Evolutionary conservation across 2,113 vertebrate genomes (phyloP).

Genomic region (Dissostichus mawsoni): DNA sequence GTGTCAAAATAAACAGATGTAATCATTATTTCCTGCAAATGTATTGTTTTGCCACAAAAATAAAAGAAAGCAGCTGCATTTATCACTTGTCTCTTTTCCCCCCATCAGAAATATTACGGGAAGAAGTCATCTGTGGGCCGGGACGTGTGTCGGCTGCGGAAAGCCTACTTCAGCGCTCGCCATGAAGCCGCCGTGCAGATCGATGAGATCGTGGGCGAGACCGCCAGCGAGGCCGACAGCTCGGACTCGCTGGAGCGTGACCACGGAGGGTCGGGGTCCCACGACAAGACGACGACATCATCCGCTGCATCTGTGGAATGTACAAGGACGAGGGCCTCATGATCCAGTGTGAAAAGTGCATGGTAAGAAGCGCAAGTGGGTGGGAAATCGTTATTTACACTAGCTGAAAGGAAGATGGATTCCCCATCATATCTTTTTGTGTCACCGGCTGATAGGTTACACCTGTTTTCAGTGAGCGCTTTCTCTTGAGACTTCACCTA

Average conservation of each 20-base stretch:
- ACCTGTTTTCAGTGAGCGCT: slow-evolving; percentile 14
- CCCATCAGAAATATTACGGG: slow-evolving; percentile 94
- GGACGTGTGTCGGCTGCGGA: slow-evolving; percentile 93
- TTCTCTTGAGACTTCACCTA: slow-evolving; percentile 26
- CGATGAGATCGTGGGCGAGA: slow-evolving; percentile 98
- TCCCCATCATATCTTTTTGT: background rate
- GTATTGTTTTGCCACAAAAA: background rate
- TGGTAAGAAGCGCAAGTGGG: slow-evolving; percentile 84
- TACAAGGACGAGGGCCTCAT: slow-evolving; percentile 98
- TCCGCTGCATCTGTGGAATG: slow-evolving; percentile 98
- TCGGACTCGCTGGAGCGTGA: slow-evolving; percentile 90
- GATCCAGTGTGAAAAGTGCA: slow-evolving; percentile 99
- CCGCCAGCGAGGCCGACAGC: slow-evolving; percentile 97
- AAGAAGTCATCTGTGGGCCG: slow-evolving; percentile 93
- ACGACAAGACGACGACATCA: slow-evolving; percentile 92
- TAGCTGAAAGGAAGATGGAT: background rate
- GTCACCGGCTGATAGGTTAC: slow-evolving; percentile 3
- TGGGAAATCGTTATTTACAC: background rate
- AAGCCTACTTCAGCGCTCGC: slow-evolving; percentile 94
- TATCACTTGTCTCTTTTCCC: background rate
- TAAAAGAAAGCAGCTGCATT: background rate
- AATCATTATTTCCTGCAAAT: slow-evolving; percentile 4
- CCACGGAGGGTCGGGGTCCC: slow-evolving; percentile 82
- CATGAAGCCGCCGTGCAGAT: slow-evolving; percentile 96
- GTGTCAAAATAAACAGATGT: background rate